Conservation (phyloP, 2,113 vertebrate species). For the Chroicocephalus ridibundus region DNA sequence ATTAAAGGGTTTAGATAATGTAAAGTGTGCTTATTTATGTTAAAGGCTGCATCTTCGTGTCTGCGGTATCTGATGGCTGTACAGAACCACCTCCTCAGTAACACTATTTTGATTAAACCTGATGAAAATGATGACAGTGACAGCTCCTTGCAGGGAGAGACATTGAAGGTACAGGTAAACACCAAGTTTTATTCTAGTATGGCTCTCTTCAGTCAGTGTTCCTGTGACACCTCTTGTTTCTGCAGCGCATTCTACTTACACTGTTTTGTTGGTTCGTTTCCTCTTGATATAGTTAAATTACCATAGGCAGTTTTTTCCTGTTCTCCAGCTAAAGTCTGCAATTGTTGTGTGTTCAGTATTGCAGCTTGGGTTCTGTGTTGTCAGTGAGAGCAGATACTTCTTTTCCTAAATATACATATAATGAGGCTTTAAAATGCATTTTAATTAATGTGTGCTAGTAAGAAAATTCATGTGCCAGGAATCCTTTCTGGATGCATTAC, state of each 20-base stretch:
- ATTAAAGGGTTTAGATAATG: conserved; percentile 42
- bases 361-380: background rate
- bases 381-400: background rate
- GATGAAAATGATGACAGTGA: conserved; percentile 98
- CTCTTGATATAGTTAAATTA: background rate
- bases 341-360: background rate
- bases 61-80: conserved; percentile 98
- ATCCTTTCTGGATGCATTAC: background rate
- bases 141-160: conserved; percentile 99
- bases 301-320: background rate
- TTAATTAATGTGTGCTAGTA: background rate
- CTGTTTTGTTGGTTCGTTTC: background rate
- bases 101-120: conserved; percentile 94
- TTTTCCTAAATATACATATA: background rate
- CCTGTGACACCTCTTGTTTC: conserved; percentile 6
- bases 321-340: background rate
- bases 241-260: background rate
- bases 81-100: conserved; percentile 99
- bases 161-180: conserved; percentile 99
- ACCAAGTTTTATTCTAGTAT: conserved; percentile 88
- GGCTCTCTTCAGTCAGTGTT: conserved; percentile 67
- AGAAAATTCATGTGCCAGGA: background rate
- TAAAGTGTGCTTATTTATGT: conserved; percentile 69
- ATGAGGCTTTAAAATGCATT: background rate
- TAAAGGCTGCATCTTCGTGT: conserved; percentile 94